These are phyloP conservation scores for Pipistrellus kuhlii DNA, from an alignment of 2,797 vertebrate genomes.

Conservation along the genomic window DNA sequence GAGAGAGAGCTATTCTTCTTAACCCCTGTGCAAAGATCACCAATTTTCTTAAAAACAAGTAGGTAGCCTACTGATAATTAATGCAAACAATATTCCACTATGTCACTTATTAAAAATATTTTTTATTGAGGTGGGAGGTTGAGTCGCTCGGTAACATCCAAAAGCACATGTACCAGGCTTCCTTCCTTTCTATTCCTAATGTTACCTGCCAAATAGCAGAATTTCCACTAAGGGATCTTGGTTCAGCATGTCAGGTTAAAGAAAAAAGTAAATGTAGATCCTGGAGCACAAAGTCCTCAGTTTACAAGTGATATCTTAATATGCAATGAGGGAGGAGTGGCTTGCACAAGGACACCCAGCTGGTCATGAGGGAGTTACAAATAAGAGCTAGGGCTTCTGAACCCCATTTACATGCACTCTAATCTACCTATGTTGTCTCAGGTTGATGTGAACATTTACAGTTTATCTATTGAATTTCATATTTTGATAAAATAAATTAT, in stretches of 20 bases:
- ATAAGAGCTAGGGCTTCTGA: not conserved
- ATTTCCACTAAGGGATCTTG: not conserved
- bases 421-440: not conserved
- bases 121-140: not conserved
- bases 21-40: not conserved
- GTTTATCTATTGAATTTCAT: not conserved
- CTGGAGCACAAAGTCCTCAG: not conserved
- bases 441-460: not conserved
- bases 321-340: not conserved
- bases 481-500: slow-evolving; percentile 40
- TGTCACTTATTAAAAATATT: not conserved
- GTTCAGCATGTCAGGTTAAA: not conserved
- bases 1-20: not conserved
- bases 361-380: not conserved
- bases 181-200: not conserved
- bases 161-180: not conserved
- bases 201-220: not conserved
- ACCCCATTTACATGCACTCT: fast-evolving
- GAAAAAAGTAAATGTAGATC: not conserved
- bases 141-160: not conserved
- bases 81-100: not conserved
- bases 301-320: not conserved
- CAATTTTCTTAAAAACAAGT: not conserved
- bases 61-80: not conserved
- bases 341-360: not conserved